Conservation (phyloP, 2,113 vertebrate species). For the Bubo scandiacus region DNA sequence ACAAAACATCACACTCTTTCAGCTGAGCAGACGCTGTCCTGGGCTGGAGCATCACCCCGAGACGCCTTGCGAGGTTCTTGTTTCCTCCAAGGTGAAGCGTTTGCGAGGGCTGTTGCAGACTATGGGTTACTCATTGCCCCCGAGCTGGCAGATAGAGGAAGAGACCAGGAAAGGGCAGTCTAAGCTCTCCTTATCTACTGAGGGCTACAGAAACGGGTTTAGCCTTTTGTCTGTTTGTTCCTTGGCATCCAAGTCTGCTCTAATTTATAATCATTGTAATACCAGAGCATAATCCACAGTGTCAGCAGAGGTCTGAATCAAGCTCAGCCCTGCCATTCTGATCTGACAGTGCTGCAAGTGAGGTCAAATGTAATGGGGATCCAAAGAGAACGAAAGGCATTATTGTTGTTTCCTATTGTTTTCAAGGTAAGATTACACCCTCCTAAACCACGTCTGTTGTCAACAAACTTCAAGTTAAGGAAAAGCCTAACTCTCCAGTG, state of each 20-base stretch:
- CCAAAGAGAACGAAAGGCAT: not conserved
- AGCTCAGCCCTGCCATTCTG: not conserved
- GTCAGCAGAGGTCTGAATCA: not conserved
- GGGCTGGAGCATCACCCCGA: not conserved
- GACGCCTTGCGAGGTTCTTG: not conserved
- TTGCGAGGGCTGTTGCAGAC: not conserved
- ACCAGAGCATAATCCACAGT: not conserved
- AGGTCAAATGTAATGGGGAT: not conserved
- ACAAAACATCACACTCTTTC: not conserved
- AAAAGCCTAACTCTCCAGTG: not conserved
- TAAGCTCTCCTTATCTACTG: not conserved
- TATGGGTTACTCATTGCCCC: not conserved
- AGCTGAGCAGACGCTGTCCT: not conserved
- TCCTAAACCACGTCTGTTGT: not conserved
- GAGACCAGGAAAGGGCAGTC: not conserved
- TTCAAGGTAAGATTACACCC: not conserved
- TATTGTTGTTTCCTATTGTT: not conserved
- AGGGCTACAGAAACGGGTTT: not conserved
- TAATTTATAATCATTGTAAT: not conserved
- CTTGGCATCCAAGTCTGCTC: not conserved
- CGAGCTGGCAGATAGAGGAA: not conserved
- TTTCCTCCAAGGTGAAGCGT: not conserved
- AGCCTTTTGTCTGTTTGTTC: not conserved
- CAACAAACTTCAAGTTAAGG: not conserved
- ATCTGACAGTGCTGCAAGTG: not conserved